Percentiles rank a stretch among this genome's conserved stretches.
These are phyloP conservation scores for Apoda limacodes DNA, from an alignment of 2,888 invertebrate genomes.

Conservation along the genomic window DNA sequence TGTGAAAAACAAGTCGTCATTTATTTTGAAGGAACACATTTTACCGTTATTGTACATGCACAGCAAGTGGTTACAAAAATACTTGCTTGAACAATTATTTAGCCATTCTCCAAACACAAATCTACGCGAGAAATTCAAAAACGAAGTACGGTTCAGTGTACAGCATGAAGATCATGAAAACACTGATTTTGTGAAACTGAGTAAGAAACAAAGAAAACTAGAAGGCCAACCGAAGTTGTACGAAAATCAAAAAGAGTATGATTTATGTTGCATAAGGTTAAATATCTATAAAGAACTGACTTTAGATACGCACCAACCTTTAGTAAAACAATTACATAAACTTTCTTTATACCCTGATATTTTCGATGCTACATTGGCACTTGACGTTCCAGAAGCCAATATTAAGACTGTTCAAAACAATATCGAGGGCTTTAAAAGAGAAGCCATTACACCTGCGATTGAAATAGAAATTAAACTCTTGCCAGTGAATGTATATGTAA, in stretches of 20 bases:
- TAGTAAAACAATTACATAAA: conserved; percentile 36
- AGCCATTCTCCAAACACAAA: conserved; percentile 24
- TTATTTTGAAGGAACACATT: conserved; percentile 59
- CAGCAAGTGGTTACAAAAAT: conserved; percentile 80
- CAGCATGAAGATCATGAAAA: conserved; percentile 29
- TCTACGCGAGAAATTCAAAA: conserved; percentile 24
- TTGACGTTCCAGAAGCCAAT: conserved; percentile 36
- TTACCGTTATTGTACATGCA: conserved; percentile 75
- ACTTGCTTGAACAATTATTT: conserved; percentile 52
- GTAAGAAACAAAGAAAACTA: conserved; percentile 48
- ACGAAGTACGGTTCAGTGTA: conserved; percentile 22
- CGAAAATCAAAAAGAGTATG: conserved; percentile 34
- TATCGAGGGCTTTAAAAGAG: conserved; percentile 17
- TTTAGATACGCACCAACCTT: conserved; percentile 37
- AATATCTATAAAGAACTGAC: conserved; percentile 30
- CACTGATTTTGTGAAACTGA: conserved; percentile 33
- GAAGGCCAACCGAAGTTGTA: conserved; percentile 51
- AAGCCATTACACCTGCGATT: conserved; percentile 14
- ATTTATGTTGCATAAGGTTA: conserved; percentile 27
- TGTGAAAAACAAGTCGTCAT: conserved; percentile 35
- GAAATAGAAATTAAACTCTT: conserved; percentile 46
- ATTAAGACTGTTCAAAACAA: conserved; percentile 29
- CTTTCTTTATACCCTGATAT: conserved; percentile 25
- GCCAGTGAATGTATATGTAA: conserved; percentile 68
- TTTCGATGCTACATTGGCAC: conserved; percentile 30